These are phyloP conservation scores for Umimayanthus kanabou DNA, from an alignment of 92 coral and sea anemone genomes.

Conservation along the genomic window DNA sequence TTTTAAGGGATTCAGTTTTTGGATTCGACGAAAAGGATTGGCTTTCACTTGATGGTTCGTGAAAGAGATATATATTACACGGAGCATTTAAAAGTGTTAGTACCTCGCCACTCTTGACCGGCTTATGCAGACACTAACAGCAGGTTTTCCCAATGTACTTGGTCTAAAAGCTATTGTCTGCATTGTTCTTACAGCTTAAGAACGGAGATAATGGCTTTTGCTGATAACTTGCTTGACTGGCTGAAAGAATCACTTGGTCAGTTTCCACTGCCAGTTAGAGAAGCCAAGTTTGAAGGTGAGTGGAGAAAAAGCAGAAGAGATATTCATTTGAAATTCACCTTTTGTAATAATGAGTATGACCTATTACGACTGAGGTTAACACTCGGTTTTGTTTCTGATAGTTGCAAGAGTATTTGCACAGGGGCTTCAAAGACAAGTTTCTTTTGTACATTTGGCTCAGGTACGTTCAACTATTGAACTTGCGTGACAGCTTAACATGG, in stretches of 20 bases:
- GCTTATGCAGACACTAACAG: too few relatives aligned
- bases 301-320: neutral
- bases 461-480: constrained; percentile 22
- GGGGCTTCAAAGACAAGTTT: constrained; percentile 84
- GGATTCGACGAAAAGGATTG: too few relatives aligned
- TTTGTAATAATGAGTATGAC: neutral
- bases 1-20: too few relatives aligned
- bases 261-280: constrained; percentile 73
- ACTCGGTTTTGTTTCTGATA: constrained; percentile 37
- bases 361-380: neutral
- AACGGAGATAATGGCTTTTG: constrained; percentile 89
- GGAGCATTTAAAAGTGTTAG: too few relatives aligned
- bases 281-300: constrained; percentile 82
- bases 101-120: too few relatives aligned
- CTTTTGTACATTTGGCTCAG: constrained; percentile 95
- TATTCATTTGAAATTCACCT: neutral
- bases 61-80: too few relatives aligned
- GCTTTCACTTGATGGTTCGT: too few relatives aligned
- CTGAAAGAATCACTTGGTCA: constrained; percentile 74
- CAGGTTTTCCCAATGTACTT: neutral
- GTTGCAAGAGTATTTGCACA: constrained; percentile 90
- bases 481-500: neutral
- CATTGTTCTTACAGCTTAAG: constrained; percentile 64
- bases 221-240: constrained; percentile 80
- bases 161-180: neutral